Conservation (phyloP, 2,113 vertebrate species). For the Glareola pratincola region DNA sequence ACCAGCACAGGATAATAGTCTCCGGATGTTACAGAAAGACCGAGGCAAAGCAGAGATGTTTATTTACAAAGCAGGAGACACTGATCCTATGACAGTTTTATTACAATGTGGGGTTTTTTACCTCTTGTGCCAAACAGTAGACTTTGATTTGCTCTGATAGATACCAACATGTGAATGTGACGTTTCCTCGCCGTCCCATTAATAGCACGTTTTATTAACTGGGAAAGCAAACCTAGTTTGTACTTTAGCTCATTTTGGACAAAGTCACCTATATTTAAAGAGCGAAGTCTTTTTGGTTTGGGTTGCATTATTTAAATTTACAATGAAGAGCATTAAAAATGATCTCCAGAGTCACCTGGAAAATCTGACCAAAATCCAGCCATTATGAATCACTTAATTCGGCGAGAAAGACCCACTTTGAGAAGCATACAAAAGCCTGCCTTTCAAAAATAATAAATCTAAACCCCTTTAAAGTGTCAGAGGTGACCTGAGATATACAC, state of each 20-base stretch:
- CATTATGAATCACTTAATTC: not conserved
- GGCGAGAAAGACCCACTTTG: not conserved
- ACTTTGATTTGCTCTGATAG: conserved; percentile 61
- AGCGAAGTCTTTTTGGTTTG: not conserved
- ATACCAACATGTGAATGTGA: conserved; percentile 7
- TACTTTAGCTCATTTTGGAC: not conserved
- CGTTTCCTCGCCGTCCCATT: conserved; percentile 6
- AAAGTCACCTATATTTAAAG: not conserved
- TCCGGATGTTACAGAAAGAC: conserved; percentile 62
- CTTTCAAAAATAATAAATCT: not conserved
- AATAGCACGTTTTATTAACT: not conserved
- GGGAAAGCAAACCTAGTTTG: not conserved
- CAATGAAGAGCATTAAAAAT: not conserved
- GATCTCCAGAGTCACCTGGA: not conserved
- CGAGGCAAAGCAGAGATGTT: conserved; percentile 50
- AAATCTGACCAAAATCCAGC: not conserved
- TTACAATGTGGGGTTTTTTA: conserved; percentile 24
- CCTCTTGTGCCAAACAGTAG: conserved; percentile 54
- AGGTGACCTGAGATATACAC: conserved; percentile 3
- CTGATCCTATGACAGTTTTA: conserved; percentile 61
- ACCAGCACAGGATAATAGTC: conserved; percentile 60
- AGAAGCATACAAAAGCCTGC: not conserved
- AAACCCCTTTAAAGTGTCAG: not conserved
- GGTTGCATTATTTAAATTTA: not conserved
- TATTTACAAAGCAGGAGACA: conserved; percentile 69